Evolutionary conservation across 2,797 vertebrate genomes (phyloP), one percentile per base, ranked within the genome.

Genomic region (Poeciliopsis gracilis): DNA sequence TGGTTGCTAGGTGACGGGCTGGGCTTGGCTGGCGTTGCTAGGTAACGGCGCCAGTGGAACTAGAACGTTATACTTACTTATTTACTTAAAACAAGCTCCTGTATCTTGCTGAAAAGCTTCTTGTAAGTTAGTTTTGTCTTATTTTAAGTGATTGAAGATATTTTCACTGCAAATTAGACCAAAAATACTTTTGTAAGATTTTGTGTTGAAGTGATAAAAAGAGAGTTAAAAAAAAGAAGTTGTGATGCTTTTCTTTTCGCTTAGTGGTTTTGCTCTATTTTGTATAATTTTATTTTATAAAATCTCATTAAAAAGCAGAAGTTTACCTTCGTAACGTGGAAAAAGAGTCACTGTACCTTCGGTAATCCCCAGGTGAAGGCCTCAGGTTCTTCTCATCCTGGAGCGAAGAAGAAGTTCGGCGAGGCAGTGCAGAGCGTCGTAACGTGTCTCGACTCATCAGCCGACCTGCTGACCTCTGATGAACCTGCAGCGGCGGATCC

Each of bases 391-490:
- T 75, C 89, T 8, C 81, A 70, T n/a, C 82, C 87, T 23, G 85
- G 33, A 82, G 82, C 94, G 82, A 94, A 94, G 76, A 91, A 92
- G 79, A 92, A 95, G 57, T 75, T 97, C 55, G 95, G 96, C 77
- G 86, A 92, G n/a, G 89, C 96, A 25, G 89, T 95, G 11, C 89
- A 89, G 85, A 89, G 90, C 4, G 92, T 96, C 79, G 91, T 92
- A 63, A 90, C 86, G 63, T 96, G 94, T 83, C 89, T 97, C 53
- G 90, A 92, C 15, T 89, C 93, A 78, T 95, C 95, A 12, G 93
- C 95, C 85, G 90, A 94, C 79, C 76, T 96, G 15, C 91, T 93
- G 77, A 79, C 82, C 23, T 90, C 88, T 1, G 89, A 86, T 0
- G 82, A 84, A 2, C 77, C 91, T 13, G 88, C 88, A 36, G 87